Evolutionary conservation across 2,113 vertebrate species (phyloP).

Genomic region (Rhegmatorhina hoffmannsi): DNA sequence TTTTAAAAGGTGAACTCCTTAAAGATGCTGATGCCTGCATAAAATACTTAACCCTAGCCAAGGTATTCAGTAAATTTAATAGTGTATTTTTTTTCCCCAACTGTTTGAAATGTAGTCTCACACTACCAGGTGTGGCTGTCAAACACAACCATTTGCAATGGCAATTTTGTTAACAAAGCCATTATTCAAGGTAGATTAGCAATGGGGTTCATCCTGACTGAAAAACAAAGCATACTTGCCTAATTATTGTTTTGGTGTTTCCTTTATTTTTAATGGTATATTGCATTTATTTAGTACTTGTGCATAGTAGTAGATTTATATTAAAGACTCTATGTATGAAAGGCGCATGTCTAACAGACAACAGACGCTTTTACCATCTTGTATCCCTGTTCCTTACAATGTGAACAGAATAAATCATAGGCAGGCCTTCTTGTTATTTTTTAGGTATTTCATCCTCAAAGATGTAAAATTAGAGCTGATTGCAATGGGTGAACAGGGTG

Average conservation of each 20-base stretch:
- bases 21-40: slow-evolving; percentile 77
- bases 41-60: slow-evolving; percentile 75
- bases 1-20: slow-evolving; percentile 80
- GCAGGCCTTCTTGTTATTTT: background rate
- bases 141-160: slow-evolving; percentile 18
- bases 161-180: slow-evolving; percentile 31
- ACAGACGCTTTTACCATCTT: background rate
- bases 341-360: background rate
- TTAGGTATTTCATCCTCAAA: background rate
- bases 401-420: background rate
- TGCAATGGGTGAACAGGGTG: background rate
- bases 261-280: background rate
- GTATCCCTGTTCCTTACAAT: background rate
- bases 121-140: background rate
- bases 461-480: background rate
- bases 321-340: background rate
- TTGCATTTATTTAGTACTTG: slow-evolving; percentile 4
- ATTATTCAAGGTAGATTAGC: slow-evolving; percentile 33
- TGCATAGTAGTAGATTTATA: background rate
- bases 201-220: slow-evolving; percentile 35
- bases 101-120: slow-evolving; percentile 24
- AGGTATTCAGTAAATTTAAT: slow-evolving; percentile 36
- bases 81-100: background rate
- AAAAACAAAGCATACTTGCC: background rate
- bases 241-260: background rate